Base-by-base conservation (phyloP, 2,888 invertebrate species). In the Drosophila eohydei region DNA sequence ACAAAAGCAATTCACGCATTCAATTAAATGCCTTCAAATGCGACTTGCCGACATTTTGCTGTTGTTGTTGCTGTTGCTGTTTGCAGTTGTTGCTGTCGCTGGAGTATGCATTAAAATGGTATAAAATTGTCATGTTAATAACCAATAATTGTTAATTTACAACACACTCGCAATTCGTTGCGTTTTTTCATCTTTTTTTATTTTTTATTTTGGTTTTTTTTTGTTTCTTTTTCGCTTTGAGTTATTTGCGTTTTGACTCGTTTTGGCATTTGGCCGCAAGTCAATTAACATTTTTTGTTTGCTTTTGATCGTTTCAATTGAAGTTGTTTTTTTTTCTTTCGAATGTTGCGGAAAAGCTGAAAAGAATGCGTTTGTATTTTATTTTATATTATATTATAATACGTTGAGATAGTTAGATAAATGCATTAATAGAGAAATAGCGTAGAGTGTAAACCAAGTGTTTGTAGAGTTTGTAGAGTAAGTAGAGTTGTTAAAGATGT, bases 111-210 rank as follows among this genome's bases (percentile, higher is more conserved):
- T 85, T 90, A 89, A 91, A 91, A 89, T 88, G 87, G 85, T 90
- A 91, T 92, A 89, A 91, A 89, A 90, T 92, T 88, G 89, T 92
- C 88, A 83, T 90, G 84, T 92, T 92, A 91, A 89, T 90, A 89
- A 88, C 90, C 90, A 88, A 91, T 92, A 90, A 92, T 92, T 89
- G 91, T 87, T 90, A 90, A 91, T 91, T 92, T 90, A 92, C 90
- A 89, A 83, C 90, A 81, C 86, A 78, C 71, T 80, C 63, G 69
- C 70, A 71, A 76, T 69, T 56, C 67, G 76, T 60, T 64, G 61
- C 72, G 65, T 55, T 78, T 69, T 34, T 28, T 46, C 21, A 26
- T 21, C 46, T 41, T 34, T 41, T 56, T 66, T 55, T 60, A 52
- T 52, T 48, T 63, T n/a, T 44, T 26, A 26, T 11, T 34, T n/a